Evolutionary conservation across 2,797 vertebrate species (phyloP).

Genomic region (Sarcophilus harrisii): DNA sequence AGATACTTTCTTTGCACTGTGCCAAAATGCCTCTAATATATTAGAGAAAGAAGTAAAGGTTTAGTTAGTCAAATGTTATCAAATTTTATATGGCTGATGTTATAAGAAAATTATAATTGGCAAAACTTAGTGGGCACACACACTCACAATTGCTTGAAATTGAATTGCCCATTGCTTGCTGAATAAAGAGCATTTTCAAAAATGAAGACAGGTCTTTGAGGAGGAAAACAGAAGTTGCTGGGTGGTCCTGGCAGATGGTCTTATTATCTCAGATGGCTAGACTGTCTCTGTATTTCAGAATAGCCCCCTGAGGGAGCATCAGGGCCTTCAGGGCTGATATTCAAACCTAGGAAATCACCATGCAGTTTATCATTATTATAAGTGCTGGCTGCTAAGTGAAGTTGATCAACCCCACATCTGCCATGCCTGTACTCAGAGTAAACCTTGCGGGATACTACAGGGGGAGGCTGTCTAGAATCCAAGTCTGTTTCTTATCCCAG

Average conservation of each 20-base stretch:
- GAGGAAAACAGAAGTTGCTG: neutral
- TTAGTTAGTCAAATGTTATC: neutral
- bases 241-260: neutral
- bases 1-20: neutral
- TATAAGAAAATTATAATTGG: neutral
- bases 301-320: neutral
- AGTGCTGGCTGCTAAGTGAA: neutral
- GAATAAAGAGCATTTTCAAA: neutral
- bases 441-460: neutral
- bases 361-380: neutral
- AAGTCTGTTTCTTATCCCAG: neutral
- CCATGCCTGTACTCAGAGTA: neutral
- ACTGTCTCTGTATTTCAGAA: neutral
- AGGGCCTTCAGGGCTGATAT: neutral
- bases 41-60: neutral
- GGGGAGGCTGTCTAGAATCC: neutral
- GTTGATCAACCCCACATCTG: neutral
- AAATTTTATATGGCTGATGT: neutral
- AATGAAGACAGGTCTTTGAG: neutral
- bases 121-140: neutral
- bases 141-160: neutral
- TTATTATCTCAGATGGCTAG: conserved; percentile 14
- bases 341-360: neutral
- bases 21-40: neutral
- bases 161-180: neutral